Conservation (phyloP, 2,888 invertebrate genomes). For the Schrankia costaestrigalis region DNA sequence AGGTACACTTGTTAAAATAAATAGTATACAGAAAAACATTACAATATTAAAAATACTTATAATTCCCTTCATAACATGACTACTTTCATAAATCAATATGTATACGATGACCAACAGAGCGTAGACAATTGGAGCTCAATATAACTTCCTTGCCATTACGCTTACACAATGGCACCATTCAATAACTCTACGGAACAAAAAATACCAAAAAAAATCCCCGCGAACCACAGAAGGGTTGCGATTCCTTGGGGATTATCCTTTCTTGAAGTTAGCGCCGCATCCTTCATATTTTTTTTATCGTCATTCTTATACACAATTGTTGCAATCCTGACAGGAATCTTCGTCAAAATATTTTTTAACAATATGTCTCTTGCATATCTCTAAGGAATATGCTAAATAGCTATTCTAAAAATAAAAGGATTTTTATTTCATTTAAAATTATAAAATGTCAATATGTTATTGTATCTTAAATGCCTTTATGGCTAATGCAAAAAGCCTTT, state of each 20-base stretch:
- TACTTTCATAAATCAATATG: constrained; percentile 47
- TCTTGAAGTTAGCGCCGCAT: constrained; percentile 64
- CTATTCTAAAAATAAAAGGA: too few relatives aligned
- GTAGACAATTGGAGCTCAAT: constrained; percentile 63
- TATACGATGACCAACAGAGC: constrained; percentile 52
- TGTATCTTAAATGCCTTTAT: too few relatives aligned
- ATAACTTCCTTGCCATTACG: constrained; percentile 66
- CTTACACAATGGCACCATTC: constrained; percentile 64
- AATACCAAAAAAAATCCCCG: constrained; percentile 45
- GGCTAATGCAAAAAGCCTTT: too few relatives aligned
- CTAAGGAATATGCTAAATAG: too few relatives aligned
- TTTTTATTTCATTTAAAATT: too few relatives aligned
- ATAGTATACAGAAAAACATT: too few relatives aligned
- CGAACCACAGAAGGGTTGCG: constrained; percentile 51
- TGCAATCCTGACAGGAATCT: constrained; percentile 40
- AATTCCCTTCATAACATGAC: constrained; percentile 28
- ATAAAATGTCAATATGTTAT: too few relatives aligned
- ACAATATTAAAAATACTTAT: constrained; percentile 10
- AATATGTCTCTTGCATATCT: too few relatives aligned
- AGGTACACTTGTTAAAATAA: too few relatives aligned
- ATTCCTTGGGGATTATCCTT: constrained; percentile 62
- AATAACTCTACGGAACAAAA: constrained; percentile 47
- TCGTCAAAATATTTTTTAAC: constrained; percentile 17
- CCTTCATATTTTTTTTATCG: constrained; percentile 29
- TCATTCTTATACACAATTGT: constrained; percentile 32